These are phyloP conservation scores for Dolichoris vasculosae DNA, from an alignment of 1,140 invertebrate species.

Conservation along the genomic window DNA sequence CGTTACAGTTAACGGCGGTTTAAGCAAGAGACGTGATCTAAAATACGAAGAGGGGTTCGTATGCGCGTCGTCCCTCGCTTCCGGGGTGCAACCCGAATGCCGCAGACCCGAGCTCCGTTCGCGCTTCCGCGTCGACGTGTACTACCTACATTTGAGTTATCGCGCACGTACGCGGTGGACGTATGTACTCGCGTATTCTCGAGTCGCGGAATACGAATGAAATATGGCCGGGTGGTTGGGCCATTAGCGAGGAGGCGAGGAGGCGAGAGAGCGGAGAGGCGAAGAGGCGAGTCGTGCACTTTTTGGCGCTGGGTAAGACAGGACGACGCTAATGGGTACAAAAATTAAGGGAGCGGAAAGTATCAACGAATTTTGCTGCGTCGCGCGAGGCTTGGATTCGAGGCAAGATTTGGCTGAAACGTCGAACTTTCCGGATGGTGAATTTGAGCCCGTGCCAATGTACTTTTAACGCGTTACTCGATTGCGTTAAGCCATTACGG, in stretches of 20 bases:
- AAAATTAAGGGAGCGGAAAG: constrained; percentile 24
- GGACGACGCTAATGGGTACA: constrained; percentile 39
- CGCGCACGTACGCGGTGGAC: neutral
- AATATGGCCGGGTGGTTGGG: constrained; percentile 6
- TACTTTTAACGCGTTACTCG: neutral
- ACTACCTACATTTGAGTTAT: neutral
- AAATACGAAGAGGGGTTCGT: constrained; percentile 32
- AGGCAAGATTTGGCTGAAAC: too few species aligned
- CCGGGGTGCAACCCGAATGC: neutral
- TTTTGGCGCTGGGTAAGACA: neutral
- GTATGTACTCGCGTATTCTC: neutral
- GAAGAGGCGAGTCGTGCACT: neutral
- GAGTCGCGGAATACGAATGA: constrained; percentile 29
- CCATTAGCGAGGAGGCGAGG: constrained; percentile 29
- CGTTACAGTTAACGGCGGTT: constrained; percentile 41
- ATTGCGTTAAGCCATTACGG: too few species aligned
- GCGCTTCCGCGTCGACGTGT: neutral
- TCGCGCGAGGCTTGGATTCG: neutral
- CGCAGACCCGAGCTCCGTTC: neutral
- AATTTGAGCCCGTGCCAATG: neutral
- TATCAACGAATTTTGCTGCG: neutral
- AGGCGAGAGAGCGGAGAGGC: neutral
- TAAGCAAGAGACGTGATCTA: constrained; percentile 47
- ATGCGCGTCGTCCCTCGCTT: neutral
- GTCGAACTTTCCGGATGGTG: neutral